Evolutionary conservation across 1,140 invertebrate genomes (phyloP).

Genomic region (Caenorhabditis tropicalis): DNA sequence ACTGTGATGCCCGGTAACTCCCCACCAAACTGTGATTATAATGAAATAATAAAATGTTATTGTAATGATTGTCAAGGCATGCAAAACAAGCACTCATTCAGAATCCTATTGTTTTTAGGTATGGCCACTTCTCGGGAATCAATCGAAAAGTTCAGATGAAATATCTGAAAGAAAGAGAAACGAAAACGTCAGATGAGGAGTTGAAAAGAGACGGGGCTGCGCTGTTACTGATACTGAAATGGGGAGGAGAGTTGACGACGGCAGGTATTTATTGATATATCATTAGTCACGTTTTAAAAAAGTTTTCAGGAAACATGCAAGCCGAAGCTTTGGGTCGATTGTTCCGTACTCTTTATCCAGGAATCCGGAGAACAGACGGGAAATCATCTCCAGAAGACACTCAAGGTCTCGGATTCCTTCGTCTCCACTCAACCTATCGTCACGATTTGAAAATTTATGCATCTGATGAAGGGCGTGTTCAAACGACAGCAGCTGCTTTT

Average conservation of each 20-base stretch:
- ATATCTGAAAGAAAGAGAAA: slow-evolving; percentile 90
- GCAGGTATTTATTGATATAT: slow-evolving; percentile 77
- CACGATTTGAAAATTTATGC: slow-evolving; percentile 99
- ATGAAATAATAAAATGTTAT: slow-evolving; percentile 37
- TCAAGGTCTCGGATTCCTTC: slow-evolving; percentile 84
- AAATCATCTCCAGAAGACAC: slow-evolving; percentile 79
- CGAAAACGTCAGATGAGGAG: slow-evolving; percentile 72
- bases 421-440: slow-evolving; percentile 95
- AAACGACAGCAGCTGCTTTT: slow-evolving; percentile 99
- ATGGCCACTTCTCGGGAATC: slow-evolving; percentile 99
- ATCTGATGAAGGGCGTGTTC: slow-evolving; percentile 96
- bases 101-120: slow-evolving; percentile 82
- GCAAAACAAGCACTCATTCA: too few relatives aligned
- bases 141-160: slow-evolving; percentile 99
- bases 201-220: slow-evolving; percentile 79
- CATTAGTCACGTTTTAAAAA: background rate
- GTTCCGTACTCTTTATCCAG: slow-evolving; percentile 97
- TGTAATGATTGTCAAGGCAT: too few relatives aligned
- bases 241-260: slow-evolving; percentile 98
- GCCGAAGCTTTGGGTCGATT: slow-evolving; percentile 96
- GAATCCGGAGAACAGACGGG: slow-evolving; percentile 76
- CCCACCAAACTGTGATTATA: background rate
- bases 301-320: slow-evolving; percentile 79
- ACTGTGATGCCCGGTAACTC: background rate
- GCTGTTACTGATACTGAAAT: slow-evolving; percentile 93